Evolutionary conservation across 2,888 invertebrate species (phyloP).

Genomic region (Protophormia terraenovae): DNA sequence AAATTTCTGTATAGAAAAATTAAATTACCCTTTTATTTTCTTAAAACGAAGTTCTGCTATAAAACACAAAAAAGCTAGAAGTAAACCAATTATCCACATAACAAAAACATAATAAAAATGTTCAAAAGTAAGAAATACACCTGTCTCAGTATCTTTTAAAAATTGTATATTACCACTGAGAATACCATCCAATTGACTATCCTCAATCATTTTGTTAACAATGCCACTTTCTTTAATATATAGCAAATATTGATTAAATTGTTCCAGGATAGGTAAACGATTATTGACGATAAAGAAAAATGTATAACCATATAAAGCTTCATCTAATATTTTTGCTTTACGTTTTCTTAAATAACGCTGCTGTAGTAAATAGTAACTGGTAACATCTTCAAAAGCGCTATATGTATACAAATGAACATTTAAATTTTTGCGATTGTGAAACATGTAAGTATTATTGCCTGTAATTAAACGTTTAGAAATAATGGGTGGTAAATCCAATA

Average conservation of each 20-base stretch:
- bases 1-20: no score
- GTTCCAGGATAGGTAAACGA: conserved; percentile 2
- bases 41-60: neutral
- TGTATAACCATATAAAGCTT: neutral
- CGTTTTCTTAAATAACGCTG: conserved; percentile 12
- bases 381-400: neutral
- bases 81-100: neutral
- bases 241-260: conserved; percentile 38
- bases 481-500: neutral
- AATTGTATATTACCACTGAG: conserved; percentile 18
- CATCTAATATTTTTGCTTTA: conserved; percentile 5
- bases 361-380: conserved; percentile 28
- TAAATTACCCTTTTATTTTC: no score
- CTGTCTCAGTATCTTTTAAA: neutral
- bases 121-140: neutral
- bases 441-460: conserved; percentile 19
- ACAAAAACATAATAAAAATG: conserved; percentile 20
- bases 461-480: neutral
- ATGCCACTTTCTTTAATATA: conserved; percentile 32
- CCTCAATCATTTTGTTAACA: neutral
- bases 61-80: neutral
- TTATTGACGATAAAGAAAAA: neutral
- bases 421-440: conserved; percentile 17
- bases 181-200: conserved; percentile 39
- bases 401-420: conserved; percentile 10